Conservation (phyloP, 2,797 vertebrate genomes). For the Poliocrania exsul region DNA sequence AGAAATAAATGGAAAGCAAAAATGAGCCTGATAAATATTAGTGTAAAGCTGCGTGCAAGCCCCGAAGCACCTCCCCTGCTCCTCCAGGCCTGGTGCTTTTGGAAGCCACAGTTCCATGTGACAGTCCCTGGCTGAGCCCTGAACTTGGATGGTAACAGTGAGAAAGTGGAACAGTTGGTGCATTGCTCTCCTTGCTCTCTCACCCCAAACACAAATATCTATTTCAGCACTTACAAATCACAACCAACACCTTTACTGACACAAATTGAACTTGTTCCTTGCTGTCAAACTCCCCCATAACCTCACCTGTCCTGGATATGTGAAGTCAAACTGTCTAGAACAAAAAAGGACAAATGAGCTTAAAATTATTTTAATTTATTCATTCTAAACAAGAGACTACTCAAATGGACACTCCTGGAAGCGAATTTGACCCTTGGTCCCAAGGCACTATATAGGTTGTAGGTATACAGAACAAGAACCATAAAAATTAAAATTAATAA, state of each 20-base stretch:
- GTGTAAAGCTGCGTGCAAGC: background rate
- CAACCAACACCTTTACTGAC: background rate
- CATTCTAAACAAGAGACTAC: background rate
- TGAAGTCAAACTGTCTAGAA: background rate
- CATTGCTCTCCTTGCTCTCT: background rate
- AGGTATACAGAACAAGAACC: background rate
- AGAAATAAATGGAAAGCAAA: background rate
- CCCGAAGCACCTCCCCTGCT: background rate
- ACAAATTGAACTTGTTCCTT: background rate
- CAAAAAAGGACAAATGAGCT: background rate
- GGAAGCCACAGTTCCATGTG: background rate
- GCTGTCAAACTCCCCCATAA: background rate
- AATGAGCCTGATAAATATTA: background rate
- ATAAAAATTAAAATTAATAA: background rate
- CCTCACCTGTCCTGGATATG: background rate
- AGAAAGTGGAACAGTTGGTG: background rate
- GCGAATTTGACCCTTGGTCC: background rate
- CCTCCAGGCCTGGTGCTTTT: background rate
- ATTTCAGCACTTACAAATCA: background rate
- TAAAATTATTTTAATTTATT: background rate
- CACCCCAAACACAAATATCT: background rate
- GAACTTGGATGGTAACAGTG: background rate
- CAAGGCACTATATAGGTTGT: background rate
- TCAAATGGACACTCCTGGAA: background rate
- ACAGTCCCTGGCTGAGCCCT: background rate